These are phyloP conservation scores for Streptopelia turtur DNA, from an alignment of 2,797 vertebrate genomes.

Conservation along the genomic window DNA sequence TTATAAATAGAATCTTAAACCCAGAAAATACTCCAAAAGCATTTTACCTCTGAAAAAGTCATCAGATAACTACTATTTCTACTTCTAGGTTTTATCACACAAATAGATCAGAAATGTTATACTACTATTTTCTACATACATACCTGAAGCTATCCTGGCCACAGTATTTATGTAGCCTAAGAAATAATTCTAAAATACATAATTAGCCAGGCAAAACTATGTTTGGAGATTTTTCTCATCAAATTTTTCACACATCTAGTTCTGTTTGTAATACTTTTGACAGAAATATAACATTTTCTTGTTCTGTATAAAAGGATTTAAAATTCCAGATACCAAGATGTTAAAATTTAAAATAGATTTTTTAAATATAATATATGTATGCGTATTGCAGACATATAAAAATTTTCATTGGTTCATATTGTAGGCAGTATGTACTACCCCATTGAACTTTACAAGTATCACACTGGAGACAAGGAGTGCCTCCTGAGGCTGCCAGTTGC, in stretches of 20 bases:
- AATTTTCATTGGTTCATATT: not conserved
- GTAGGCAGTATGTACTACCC: not conserved
- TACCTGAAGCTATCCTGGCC: not conserved
- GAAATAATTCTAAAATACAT: not conserved
- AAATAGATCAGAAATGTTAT: not conserved
- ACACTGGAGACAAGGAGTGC: not conserved
- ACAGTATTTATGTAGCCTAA: not conserved
- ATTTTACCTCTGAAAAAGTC: not conserved
- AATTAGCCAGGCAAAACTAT: not conserved
- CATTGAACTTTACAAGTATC: not conserved
- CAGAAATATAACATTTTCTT: not conserved
- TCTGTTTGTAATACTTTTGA: not conserved
- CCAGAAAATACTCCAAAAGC: not conserved
- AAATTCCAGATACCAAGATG: not conserved
- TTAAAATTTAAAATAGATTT: not conserved
- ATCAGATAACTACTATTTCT: not conserved
- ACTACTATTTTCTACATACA: not conserved
- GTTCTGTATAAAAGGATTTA: not conserved
- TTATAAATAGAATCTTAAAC: not conserved
- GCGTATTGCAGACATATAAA: not conserved
- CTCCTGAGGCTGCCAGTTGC: not conserved
- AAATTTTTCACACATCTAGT: not conserved
- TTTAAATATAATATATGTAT: not conserved
- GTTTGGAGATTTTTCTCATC: not conserved
- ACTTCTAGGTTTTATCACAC: not conserved